These are phyloP conservation scores for Epinotia nisella DNA, from an alignment of 2,888 invertebrate species.

Conservation along the genomic window DNA sequence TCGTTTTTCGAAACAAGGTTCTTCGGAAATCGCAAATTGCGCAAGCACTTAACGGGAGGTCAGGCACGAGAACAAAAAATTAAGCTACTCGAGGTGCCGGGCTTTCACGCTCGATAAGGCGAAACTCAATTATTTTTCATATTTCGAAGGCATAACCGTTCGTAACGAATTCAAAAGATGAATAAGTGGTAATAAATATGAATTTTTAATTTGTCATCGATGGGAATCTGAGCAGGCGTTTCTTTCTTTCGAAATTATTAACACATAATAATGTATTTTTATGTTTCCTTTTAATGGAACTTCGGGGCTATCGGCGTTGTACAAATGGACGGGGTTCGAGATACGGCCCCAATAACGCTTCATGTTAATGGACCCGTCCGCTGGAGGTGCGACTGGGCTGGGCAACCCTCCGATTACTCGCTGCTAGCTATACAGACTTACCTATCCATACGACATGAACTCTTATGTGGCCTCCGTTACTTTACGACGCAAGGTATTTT, in stretches of 20 bases:
- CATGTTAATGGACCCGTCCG: slow-evolving; percentile 74
- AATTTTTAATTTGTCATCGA: slow-evolving; percentile 71
- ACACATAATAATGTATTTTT: slow-evolving; percentile 84
- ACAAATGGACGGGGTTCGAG: slow-evolving; percentile 63
- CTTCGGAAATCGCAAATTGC: slow-evolving; percentile 52
- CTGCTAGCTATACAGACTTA: slow-evolving; percentile 40
- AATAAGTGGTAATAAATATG: slow-evolving; percentile 59
- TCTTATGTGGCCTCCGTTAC: slow-evolving; percentile 41
- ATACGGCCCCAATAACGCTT: slow-evolving; percentile 76
- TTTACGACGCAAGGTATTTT: slow-evolving; percentile 29
- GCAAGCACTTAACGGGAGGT: slow-evolving; percentile 40
- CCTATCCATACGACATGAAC: slow-evolving; percentile 31
- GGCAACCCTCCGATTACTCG: slow-evolving; percentile 45
- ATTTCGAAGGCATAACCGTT: slow-evolving; percentile 56
- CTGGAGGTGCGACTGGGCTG: slow-evolving; percentile 58
- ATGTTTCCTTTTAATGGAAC: slow-evolving; percentile 83
- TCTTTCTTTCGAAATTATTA: slow-evolving; percentile 81
- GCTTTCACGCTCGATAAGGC: slow-evolving; percentile 63
- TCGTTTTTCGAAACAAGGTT: slow-evolving; percentile 53
- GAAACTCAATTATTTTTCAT: slow-evolving; percentile 61
- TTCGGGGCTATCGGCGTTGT: slow-evolving; percentile 71
- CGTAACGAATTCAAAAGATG: slow-evolving; percentile 62
- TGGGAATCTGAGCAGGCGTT: slow-evolving; percentile 59
- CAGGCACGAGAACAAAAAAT: slow-evolving; percentile 49
- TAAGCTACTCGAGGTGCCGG: slow-evolving; percentile 62